A percentile compares a stretch with the other conserved stretches of the same genome.
phyloP scores from a whole-genome alignment of 2,113 vertebrate genomes.

The Edolisoma coerulescens region DNA sequence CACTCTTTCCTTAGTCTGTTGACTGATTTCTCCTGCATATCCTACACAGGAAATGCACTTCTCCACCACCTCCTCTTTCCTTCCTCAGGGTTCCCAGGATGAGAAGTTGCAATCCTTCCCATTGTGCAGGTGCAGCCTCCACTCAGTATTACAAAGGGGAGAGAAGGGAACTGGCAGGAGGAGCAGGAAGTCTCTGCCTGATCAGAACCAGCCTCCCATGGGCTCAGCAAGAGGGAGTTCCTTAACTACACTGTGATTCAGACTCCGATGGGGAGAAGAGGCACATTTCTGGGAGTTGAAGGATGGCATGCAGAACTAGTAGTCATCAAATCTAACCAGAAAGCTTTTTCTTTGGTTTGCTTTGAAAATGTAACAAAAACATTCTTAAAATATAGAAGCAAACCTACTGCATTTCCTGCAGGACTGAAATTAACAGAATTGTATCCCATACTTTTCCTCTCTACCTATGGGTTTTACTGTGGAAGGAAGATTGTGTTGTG shows the following conservation, averaged over 20 bases:
- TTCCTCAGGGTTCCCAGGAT: neutral
- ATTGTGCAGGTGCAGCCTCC: fast-evolving
- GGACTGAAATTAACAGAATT: neutral
- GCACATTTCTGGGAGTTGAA: neutral
- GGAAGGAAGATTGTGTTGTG: neutral
- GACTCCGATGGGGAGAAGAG: neutral
- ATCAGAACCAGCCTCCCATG: neutral
- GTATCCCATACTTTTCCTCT: neutral
- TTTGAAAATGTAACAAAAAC: neutral
- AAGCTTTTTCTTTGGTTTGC: neutral
- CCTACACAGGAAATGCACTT: neutral
- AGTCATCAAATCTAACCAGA: neutral
- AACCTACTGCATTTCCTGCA: neutral
- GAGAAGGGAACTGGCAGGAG: neutral
- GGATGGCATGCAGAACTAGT: neutral
- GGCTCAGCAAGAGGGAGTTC: neutral
- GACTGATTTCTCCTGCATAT: neutral
- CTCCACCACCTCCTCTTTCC: neutral
- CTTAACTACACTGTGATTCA: neutral
- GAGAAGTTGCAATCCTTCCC: neutral
- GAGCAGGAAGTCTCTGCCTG: neutral
- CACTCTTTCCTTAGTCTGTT: neutral
- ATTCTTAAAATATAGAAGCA: neutral
- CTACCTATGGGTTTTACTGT: neutral
- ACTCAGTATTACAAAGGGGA: neutral